phyloP scores from a whole-genome alignment of 2,888 invertebrate species.

The Mythimna albipuncta region DNA sequence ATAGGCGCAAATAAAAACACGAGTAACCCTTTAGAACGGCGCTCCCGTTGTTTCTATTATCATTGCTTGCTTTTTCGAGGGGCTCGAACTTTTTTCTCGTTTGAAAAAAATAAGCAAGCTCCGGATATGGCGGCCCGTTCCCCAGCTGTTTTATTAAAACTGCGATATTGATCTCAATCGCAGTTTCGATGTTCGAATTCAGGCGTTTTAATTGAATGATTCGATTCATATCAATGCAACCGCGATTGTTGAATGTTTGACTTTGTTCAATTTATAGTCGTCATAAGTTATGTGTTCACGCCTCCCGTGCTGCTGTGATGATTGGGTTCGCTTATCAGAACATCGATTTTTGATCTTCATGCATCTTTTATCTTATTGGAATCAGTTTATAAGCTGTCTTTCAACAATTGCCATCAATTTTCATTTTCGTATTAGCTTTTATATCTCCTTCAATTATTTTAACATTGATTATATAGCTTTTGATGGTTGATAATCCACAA shows the following conservation, averaged over 20 bases:
- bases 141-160: slow-evolving; percentile 89
- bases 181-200: slow-evolving; percentile 72
- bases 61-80: slow-evolving; percentile 85
- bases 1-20: slow-evolving; percentile 85
- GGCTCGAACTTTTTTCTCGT: slow-evolving; percentile 77
- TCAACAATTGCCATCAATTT: slow-evolving; percentile 22
- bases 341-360: slow-evolving; percentile 72
- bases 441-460: background rate
- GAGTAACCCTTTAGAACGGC: slow-evolving; percentile 85
- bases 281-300: slow-evolving; percentile 82
- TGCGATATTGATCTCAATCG: slow-evolving; percentile 86
- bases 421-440: slow-evolving; percentile 12
- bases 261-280: slow-evolving; percentile 84
- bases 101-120: slow-evolving; percentile 82
- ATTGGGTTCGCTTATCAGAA: slow-evolving; percentile 81
- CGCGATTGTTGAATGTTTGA: slow-evolving; percentile 82
- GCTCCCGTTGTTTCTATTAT: slow-evolving; percentile 88
- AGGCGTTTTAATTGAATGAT: slow-evolving; percentile 83
- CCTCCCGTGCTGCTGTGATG: slow-evolving; percentile 78
- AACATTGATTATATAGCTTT: background rate
- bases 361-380: slow-evolving; percentile 64
- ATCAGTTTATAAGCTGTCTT: slow-evolving; percentile 29
- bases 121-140: slow-evolving; percentile 86
- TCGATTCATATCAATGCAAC: slow-evolving; percentile 77
- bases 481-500: too few species aligned